Evolutionary conservation across 2,797 vertebrate genomes (phyloP).

Genomic region (Eremophila alpestris): DNA sequence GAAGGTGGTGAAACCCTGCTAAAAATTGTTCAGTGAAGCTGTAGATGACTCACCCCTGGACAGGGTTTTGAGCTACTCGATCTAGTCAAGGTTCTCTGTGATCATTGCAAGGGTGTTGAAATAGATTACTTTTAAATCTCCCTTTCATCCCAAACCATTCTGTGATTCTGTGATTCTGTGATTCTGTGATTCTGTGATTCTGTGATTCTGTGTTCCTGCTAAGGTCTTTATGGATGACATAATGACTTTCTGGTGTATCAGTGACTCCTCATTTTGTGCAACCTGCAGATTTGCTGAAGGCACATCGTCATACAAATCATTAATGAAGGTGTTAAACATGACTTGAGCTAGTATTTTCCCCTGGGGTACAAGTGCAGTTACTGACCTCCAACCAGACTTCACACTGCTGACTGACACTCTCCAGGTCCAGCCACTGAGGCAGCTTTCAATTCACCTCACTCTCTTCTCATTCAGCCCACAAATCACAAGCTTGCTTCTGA

Average conservation of each 20-base stretch:
- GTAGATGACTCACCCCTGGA: not conserved
- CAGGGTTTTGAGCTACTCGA: not conserved
- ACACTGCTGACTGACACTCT: accelerated
- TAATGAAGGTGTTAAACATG: not conserved
- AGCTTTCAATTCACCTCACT: not conserved
- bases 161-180: not conserved
- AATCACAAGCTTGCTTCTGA: not conserved
- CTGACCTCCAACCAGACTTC: not conserved
- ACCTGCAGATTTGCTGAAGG: not conserved
- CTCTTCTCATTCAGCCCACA: not conserved
- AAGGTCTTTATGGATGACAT: not conserved
- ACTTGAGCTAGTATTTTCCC: not conserved
- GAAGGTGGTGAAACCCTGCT: not conserved
- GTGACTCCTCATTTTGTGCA: not conserved
- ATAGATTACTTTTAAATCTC: not conserved
- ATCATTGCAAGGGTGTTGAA: not conserved
- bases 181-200: not conserved
- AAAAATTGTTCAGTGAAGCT: not conserved
- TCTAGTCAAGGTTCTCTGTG: not conserved
- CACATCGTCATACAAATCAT: not conserved
- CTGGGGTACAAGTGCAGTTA: not conserved
- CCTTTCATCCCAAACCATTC: not conserved
- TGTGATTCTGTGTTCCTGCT: not conserved
- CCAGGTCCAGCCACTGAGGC: accelerated
- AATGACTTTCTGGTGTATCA: not conserved